Percentiles rank a stretch among this genome's conserved stretches.
Evolutionary conservation across 2,113 vertebrate species (phyloP).

Genomic region (Pithys albifrons): DNA sequence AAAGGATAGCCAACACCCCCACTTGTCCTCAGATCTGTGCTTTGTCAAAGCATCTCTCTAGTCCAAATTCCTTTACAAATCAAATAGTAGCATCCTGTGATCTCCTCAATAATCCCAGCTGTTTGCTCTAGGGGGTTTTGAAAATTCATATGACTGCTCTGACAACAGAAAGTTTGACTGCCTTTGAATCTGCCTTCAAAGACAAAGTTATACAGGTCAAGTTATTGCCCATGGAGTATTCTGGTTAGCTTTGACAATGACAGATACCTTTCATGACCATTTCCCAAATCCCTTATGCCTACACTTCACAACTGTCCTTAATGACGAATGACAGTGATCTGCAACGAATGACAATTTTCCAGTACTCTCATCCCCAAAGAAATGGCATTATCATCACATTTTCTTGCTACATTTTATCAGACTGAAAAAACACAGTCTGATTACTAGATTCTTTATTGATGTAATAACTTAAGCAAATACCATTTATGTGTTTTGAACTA

Average conservation of each 20-base stretch:
- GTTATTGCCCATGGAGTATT: not conserved
- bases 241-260: constrained; percentile 48
- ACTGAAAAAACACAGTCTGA: not conserved
- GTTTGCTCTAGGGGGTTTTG: not conserved
- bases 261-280: constrained; percentile 35
- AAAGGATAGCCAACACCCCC: not conserved
- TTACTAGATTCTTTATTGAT: constrained; percentile 1
- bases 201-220: constrained; percentile 52
- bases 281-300: constrained; percentile 21
- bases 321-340: constrained; percentile 55
- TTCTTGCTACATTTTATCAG: constrained; percentile 31
- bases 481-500: not conserved
- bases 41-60: not conserved
- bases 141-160: constrained; percentile 29
- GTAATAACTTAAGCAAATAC: not conserved
- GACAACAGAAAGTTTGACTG: constrained; percentile 40
- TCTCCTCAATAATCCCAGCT: constrained; percentile 7
- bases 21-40: not conserved
- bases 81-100: constrained; percentile 3
- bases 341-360: constrained; percentile 23
- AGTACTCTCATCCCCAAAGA: not conserved
- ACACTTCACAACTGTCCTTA: constrained; percentile 33
- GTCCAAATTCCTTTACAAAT: not conserved
- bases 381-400: constrained; percentile 10
- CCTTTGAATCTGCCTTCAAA: constrained; percentile 58